Conservation (phyloP, 2,888 invertebrate genomes). For the Diaphora mendica region DNA sequence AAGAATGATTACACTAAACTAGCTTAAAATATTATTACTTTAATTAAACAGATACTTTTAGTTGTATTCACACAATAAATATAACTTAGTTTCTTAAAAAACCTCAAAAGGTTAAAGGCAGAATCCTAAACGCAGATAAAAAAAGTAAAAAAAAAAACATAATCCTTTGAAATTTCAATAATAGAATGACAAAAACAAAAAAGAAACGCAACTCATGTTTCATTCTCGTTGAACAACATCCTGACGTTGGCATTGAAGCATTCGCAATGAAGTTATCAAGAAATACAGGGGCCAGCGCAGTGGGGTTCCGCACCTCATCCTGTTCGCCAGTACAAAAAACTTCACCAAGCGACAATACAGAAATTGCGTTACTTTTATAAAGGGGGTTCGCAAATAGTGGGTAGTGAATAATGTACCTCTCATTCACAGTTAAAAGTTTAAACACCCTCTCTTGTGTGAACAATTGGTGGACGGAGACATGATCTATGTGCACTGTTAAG, state of each 20-base stretch:
- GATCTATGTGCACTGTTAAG: constrained; percentile 68
- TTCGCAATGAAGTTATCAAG: constrained; percentile 85
- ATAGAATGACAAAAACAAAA: constrained; percentile 34
- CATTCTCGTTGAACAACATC: constrained; percentile 63
- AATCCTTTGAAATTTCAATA: constrained; percentile 8
- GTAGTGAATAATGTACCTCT: constrained; percentile 81
- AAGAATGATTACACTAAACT: too few relatives aligned
- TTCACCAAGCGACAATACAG: constrained; percentile 59
- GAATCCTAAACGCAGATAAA: neutral
- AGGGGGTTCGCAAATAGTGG: constrained; percentile 75
- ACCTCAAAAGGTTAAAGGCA: neutral
- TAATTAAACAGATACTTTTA: neutral
- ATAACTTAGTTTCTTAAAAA: neutral
- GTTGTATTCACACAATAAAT: neutral
- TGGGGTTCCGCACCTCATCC: constrained; percentile 54
- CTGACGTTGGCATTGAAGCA: constrained; percentile 51
- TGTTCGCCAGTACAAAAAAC: constrained; percentile 64
- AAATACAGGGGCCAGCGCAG: constrained; percentile 63
- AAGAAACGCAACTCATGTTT: constrained; percentile 55
- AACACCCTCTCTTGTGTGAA: constrained; percentile 80
- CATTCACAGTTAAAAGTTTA: constrained; percentile 80
- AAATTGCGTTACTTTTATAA: constrained; percentile 66
- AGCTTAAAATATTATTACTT: too few relatives aligned
- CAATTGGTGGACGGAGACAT: constrained; percentile 71
- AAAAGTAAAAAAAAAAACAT: neutral